These are phyloP conservation scores for Nebria ingens DNA, from an alignment of 1,140 invertebrate species.

Conservation along the genomic window DNA sequence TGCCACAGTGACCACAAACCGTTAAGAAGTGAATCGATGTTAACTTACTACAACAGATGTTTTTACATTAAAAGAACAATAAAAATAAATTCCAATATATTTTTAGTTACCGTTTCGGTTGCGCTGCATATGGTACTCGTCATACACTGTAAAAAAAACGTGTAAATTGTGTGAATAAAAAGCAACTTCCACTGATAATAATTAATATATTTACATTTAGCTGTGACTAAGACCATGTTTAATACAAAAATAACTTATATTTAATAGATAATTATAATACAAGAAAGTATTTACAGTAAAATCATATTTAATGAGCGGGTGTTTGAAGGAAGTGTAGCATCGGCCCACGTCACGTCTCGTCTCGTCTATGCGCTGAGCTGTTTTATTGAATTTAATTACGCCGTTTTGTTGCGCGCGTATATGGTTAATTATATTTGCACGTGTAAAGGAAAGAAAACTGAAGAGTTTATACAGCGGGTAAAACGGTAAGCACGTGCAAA, in stretches of 20 bases:
- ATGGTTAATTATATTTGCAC: constrained; percentile 6
- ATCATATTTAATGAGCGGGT: constrained; percentile 25
- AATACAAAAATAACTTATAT: constrained; percentile 36
- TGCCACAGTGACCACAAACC: too few relatives aligned
- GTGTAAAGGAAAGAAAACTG: neutral
- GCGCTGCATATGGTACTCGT: too few relatives aligned
- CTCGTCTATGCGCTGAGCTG: too few relatives aligned
- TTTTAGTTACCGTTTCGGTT: too few relatives aligned
- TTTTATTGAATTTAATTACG: constrained; percentile 7
- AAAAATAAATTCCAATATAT: too few relatives aligned
- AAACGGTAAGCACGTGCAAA: neutral
- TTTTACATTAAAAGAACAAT: too few relatives aligned
- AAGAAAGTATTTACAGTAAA: constrained; percentile 33
- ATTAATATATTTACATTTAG: constrained; percentile 34
- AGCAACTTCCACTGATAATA: constrained; percentile 28
- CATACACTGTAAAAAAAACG: too few relatives aligned
- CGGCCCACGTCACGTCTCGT: too few relatives aligned
- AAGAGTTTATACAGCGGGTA: neutral
- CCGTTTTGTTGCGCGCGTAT: neutral
- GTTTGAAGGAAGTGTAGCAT: constrained; percentile 11
- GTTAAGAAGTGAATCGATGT: too few relatives aligned
- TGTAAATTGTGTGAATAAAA: too few relatives aligned
- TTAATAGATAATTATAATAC: constrained; percentile 34
- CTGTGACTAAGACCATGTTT: constrained; percentile 31
- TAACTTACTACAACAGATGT: too few relatives aligned